Evolutionary conservation across 2,888 invertebrate species (phyloP), one percentile per base, ranked within the genome.

Genomic region (Dryobota labecula): DNA sequence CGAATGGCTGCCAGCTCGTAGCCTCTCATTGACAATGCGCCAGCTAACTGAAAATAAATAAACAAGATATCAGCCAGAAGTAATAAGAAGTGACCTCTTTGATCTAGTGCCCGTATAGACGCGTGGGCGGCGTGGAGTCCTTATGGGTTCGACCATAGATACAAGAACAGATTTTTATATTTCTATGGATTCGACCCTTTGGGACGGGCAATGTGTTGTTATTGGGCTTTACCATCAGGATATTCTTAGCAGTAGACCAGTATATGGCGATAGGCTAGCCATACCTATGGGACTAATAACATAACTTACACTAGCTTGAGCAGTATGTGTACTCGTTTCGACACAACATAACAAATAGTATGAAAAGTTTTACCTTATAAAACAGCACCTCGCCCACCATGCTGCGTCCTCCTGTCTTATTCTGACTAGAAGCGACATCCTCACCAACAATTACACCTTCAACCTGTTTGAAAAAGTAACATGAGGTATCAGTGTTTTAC

Each of bases 1-100:
- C 92, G 92, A 33, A 98, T 97, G 43, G 97, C 96, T 0, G 94
- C 88, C 71, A 98, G 88, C 41, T 94, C 92, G 69, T 92, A 95
- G 0, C 97, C 97, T 73, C 95, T 93, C 76, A 97, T 97, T 0
- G 98, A 96, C 96, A 98, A 94, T 1, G 98, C 98, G 24, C 98
- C 98, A 61, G 98, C 97, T 78, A 98, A 96, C 97, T 92, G 77
- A 0, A 89, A 83, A 68, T 45, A 33, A 53, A 27, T 18, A 62
- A 45, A 30, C 24, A 20, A 11, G 5, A 11, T 30, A 30, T 30
- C 9, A 30, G 20, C 1, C 54, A 54, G 24, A 24, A 27, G 18
- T 18, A 18, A 24, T 27, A 27, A 27, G 18, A 24, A 24, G 51
- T 47, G 47, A 2, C 47, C n/a, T 49, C n/a, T n/a, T 27, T 27